phyloP scores from a whole-genome alignment of 2,888 invertebrate species.

The Amaurobius ferox region DNA sequence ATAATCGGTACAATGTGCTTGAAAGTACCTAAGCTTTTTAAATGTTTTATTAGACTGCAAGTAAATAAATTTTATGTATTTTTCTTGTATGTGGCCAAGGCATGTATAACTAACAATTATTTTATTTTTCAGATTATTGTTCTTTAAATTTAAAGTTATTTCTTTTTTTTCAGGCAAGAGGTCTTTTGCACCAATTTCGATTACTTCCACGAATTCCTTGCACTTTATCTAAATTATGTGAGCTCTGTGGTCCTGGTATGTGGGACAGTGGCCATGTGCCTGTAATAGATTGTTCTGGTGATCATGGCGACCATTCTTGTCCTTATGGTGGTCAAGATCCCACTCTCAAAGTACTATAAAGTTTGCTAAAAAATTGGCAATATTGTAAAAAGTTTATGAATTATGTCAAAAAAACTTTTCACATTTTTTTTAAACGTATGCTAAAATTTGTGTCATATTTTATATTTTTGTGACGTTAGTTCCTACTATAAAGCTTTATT shows the following conservation, averaged over 20 bases:
- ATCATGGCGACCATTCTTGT: slow-evolving; percentile 68
- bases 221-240: slow-evolving; percentile 90
- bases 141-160: slow-evolving; percentile 17
- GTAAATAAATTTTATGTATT: too few species aligned
- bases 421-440: background rate
- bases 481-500: background rate
- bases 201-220: slow-evolving; percentile 91
- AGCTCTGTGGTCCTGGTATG: slow-evolving; percentile 92
- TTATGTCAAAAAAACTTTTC: too few species aligned
- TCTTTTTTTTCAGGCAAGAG: slow-evolving; percentile 83
- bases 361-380: background rate
- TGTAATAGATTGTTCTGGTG: slow-evolving; percentile 84
- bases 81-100: too few species aligned
- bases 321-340: slow-evolving; percentile 70
- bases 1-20: too few species aligned
- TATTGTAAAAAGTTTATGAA: background rate
- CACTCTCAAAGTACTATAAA: slow-evolving; percentile 35
- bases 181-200: slow-evolving; percentile 93
- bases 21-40: too few species aligned
- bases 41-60: too few species aligned
- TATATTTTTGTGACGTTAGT: background rate
- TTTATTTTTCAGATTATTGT: background rate
- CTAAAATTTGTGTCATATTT: background rate
- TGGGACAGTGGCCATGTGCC: slow-evolving; percentile 96
- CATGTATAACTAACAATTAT: background rate